These are phyloP conservation scores for Catharus fuscescens DNA, from an alignment of 2,113 vertebrate genomes.

Conservation along the genomic window DNA sequence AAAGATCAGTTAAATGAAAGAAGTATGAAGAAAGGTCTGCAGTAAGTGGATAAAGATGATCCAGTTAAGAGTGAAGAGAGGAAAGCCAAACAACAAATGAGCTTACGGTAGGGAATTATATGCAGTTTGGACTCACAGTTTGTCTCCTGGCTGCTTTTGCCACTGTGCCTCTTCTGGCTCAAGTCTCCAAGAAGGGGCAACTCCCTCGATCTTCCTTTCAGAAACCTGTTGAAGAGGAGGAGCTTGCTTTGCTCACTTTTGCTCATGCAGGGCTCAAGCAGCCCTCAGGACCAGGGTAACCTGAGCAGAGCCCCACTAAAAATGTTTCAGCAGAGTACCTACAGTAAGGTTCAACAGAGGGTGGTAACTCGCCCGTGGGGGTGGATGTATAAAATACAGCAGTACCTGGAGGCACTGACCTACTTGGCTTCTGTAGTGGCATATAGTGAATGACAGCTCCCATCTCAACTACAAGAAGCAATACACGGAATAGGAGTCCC, in stretches of 20 bases:
- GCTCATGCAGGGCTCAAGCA: neutral
- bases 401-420: neutral
- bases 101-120: neutral
- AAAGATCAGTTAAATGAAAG: neutral
- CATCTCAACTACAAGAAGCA: neutral
- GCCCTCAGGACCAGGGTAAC: neutral
- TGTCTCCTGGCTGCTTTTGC: neutral
- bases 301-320: neutral
- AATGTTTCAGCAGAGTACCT: neutral
- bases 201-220: accelerated
- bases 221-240: neutral
- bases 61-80: neutral
- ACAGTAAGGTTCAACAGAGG: neutral
- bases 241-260: neutral
- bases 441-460: neutral
- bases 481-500: neutral
- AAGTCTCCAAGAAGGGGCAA: neutral
- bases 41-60: neutral
- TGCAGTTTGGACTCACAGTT: neutral
- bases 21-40: neutral
- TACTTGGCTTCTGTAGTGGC: neutral
- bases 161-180: neutral
- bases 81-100: neutral
- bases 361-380: neutral
- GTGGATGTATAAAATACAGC: neutral